phyloP scores from a whole-genome alignment of 2,113 vertebrate genomes.

The Sterrhoptilus dennistouni region DNA sequence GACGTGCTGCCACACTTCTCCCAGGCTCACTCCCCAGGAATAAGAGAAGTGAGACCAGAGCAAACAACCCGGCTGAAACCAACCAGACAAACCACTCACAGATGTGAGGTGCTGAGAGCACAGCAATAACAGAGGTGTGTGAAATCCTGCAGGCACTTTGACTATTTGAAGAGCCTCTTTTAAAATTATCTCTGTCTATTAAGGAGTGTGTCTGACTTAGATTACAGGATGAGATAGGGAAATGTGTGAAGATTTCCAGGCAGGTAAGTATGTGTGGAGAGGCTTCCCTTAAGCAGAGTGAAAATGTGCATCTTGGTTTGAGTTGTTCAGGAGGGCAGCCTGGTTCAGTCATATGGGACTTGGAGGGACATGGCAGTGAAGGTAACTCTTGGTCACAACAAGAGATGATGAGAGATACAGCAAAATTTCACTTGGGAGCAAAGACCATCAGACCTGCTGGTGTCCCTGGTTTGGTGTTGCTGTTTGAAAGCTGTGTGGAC shows the following conservation, averaged over 20 bases:
- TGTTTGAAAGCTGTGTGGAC: background rate
- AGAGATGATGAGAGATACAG: background rate
- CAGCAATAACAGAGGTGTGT: background rate
- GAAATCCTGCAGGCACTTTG: background rate
- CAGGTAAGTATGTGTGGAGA: background rate
- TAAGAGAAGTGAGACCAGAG: background rate
- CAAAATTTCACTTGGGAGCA: background rate
- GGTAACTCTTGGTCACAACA: background rate
- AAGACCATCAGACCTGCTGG: background rate
- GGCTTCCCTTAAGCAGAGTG: background rate
- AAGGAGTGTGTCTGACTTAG: background rate
- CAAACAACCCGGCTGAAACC: background rate
- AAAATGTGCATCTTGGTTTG: background rate
- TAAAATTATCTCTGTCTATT: background rate
- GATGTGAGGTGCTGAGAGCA: background rate
- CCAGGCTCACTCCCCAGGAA: background rate
- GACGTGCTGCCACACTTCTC: background rate
- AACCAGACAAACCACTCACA: background rate
- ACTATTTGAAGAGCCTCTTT: background rate
- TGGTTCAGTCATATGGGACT: background rate
- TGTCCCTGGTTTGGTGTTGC: background rate
- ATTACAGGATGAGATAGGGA: background rate
- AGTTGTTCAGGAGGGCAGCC: background rate
- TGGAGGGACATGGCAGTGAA: background rate
- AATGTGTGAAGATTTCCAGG: background rate